A percentile compares a stretch with the other conserved stretches of the same genome.
These are phyloP conservation scores for Cossypha polioptera DNA, from an alignment of 2,797 vertebrate species.

Conservation along the genomic window DNA sequence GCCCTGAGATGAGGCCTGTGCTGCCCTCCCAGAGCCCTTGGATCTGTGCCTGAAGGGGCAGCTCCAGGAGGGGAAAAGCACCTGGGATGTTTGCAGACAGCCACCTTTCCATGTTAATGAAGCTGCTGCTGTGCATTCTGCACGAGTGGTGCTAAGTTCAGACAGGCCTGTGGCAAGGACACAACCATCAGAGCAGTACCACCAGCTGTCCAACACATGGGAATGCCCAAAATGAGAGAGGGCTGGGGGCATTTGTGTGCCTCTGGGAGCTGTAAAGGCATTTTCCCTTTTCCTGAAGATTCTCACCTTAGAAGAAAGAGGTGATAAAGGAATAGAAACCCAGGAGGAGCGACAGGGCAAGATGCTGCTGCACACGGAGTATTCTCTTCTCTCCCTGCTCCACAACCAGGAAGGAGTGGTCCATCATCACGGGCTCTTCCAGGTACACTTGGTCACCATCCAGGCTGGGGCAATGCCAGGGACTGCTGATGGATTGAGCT, in stretches of 20 bases:
- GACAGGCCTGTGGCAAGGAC: background rate
- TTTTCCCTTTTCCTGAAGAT: slow-evolving; percentile 81
- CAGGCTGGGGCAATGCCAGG: background rate
- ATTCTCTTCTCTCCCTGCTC: slow-evolving; percentile 95
- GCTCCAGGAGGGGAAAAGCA: background rate
- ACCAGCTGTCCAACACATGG: background rate
- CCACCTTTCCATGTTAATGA: background rate
- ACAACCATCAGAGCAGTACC: background rate
- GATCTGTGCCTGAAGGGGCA: background rate
- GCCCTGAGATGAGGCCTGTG: background rate
- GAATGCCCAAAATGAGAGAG: background rate
- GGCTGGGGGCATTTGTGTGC: background rate
- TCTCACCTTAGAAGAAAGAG: slow-evolving; percentile 93
- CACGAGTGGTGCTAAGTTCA: background rate
- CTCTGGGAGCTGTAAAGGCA: background rate
- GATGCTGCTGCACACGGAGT: slow-evolving; percentile 98
- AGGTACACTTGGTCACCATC: slow-evolving; percentile 77
- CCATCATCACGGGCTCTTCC: slow-evolving; percentile 97
- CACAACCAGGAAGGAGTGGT: slow-evolving; percentile 98
- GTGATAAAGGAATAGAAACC: slow-evolving; percentile 88
- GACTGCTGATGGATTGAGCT: background rate
- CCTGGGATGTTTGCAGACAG: background rate
- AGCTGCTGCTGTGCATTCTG: background rate
- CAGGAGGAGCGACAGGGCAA: slow-evolving; percentile 98
- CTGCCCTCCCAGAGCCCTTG: background rate